Evolutionary conservation across 2,888 invertebrate genomes (phyloP).

Genomic region (Drosophila nr. perissopoda): DNA sequence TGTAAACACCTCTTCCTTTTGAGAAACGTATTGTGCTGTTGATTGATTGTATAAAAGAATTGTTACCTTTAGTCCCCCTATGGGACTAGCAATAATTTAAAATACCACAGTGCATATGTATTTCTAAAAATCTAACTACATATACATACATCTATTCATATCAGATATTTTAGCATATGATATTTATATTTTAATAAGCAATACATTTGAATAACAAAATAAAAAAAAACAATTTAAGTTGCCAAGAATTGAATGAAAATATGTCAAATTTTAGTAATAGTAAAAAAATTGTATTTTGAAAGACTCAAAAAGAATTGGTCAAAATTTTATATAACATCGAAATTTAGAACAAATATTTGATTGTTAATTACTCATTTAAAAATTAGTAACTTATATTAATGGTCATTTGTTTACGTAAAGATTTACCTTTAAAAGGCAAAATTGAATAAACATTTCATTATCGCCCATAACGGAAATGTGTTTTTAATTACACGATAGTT

Average conservation of each 20-base stretch:
- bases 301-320: conserved; percentile 48
- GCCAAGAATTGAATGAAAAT: conserved; percentile 34
- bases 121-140: conserved; percentile 9
- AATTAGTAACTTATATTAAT: conserved; percentile 20
- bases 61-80: conserved; percentile 29
- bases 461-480: not conserved
- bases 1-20: conserved; percentile 57
- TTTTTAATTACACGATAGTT: conserved; percentile 2
- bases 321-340: conserved; percentile 29
- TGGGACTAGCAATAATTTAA: conserved; percentile 28
- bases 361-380: conserved; percentile 11
- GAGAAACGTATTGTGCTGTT: conserved; percentile 44
- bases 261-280: conserved; percentile 20
- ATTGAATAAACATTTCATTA: conserved; percentile 10
- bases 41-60: conserved; percentile 28
- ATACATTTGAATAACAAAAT: conserved; percentile 49
- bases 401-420: conserved; percentile 22
- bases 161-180: conserved; percentile 54
- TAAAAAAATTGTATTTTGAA: conserved; percentile 21
- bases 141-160: conserved; percentile 42
- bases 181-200: conserved; percentile 61
- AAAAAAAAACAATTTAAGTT: conserved; percentile 18
- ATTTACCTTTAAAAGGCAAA: conserved; percentile 30
- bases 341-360: conserved; percentile 31
- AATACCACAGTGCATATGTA: conserved; percentile 34